Evolutionary conservation across 2,797 vertebrate genomes (phyloP), one percentile per base, ranked within the genome.

Genomic region (Silurus aristotelis): DNA sequence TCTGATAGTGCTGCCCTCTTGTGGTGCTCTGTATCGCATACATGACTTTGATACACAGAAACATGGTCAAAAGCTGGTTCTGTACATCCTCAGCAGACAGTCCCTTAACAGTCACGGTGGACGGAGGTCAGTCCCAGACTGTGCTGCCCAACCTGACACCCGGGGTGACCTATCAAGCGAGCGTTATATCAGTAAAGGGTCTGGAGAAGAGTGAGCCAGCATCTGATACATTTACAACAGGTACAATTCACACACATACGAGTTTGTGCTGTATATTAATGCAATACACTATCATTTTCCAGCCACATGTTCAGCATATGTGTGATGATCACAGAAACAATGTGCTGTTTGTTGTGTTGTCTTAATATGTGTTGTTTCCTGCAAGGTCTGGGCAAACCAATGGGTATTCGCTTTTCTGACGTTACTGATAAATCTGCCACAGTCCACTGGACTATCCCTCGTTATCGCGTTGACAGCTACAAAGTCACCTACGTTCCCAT

Each of bases 151-250:
- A 95, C 86, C 90, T 99, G 88, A 93, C 94, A 0, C 98, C 98
- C 0, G 98, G 98, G 0, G 92, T 96, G 75, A 95, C 96, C 19
- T 99, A 99, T 87, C 92, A 93, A 0, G 96, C 98, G 91, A 97
- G 93, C 0, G 91, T 99, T 22, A 89, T 97, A 6, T 95, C 97
- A 13, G 81, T 96, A 84, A 98, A 97, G 90, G 96, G 96, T 63
- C 95, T 96, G 82, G 95, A 98, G 83, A 97, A 99, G 91, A 99
- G 98, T 0, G 96, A 97, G 27, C 97, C 98, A 0, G 55, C 95
- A 75, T 96, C 97, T 0, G 97, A 97, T 86, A 94, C 88, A 0
- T 93, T 99, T 87, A 96, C 94, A 83, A 99, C 98, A 95, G 98
- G 97, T 97, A 38, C 1, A 78, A 2, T 46, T 46, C 10, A 80